Base-by-base conservation (phyloP, 2,888 invertebrate species). In the Ophion ventricosus region DNA sequence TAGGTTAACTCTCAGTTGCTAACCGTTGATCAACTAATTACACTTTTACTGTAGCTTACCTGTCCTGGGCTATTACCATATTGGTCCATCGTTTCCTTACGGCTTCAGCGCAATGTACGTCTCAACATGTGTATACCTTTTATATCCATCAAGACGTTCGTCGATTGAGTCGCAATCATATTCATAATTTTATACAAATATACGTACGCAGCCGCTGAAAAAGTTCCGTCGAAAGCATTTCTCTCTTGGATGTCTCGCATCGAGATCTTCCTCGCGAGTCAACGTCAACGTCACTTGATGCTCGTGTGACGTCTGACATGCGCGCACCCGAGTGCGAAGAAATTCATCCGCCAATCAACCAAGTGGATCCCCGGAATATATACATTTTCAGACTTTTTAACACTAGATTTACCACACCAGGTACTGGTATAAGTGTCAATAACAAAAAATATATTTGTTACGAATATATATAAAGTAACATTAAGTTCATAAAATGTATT, bases 231-330 rank as follows among this genome's bases (percentile, higher is more conserved):
- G 86, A 85, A 78, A 66, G 57, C 77, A 74, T 72, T 66, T 77
- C 73, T 76, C 83, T 77, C 76, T 77, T 73, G 77, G 77, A 70
- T 72, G 74, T 61, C 14, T 74, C 59, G 26, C 64, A 61, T 56
- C 67, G 61, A 72, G 67, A 59, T 59, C 74, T 63, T 73, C 67
- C 76, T 66, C 73, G n/a, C 70, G 43, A 54, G 74, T 66, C 59
- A 67, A n/a, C 73, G 83, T 83, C 80, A 83, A 80, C 83, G 83
- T 83, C 83, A 83, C 57, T 77, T 43, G 56, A 77, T 73, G 75
- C 67, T 61, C 66, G 61, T 67, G 57, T 78, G 84, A 84, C 84
- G 77, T 35, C 67, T 72, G 79, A 63, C 61, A 77, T 67, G 57
- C 63, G 43, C 54, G 57, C 64, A 35, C 77, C 57, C 43, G 80